phyloP scores from a whole-genome alignment of 2,888 invertebrate species.

The Bruchidius siliquastri region DNA sequence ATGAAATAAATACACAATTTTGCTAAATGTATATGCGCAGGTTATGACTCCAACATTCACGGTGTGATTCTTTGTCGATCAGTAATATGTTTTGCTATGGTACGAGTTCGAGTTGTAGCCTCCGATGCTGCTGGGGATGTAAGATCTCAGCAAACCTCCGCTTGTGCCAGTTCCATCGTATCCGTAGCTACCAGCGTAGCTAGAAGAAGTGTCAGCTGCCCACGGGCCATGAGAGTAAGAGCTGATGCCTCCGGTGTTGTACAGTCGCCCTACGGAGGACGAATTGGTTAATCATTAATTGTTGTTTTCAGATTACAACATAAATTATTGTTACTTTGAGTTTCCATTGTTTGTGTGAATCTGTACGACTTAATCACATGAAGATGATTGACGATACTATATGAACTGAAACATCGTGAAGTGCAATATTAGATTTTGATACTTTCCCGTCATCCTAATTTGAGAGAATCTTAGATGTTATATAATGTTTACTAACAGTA shows the following conservation, averaged over 20 bases:
- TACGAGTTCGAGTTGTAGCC: constrained; percentile 2
- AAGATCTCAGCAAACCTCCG: constrained; percentile 7
- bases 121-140: constrained; percentile 9
- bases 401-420: no score
- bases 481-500: no score
- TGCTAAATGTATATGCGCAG: background rate
- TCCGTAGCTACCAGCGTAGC: background rate
- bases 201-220: background rate
- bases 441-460: no score
- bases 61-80: background rate
- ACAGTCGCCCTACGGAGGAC: background rate
- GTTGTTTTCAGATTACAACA: no score
- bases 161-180: background rate
- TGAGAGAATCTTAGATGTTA: no score
- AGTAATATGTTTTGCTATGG: background rate
- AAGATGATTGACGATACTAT: no score
- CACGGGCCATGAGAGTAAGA: background rate
- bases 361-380: no score
- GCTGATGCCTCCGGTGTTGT: background rate
- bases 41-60: background rate
- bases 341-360: no score
- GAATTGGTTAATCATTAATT: no score
- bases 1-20: background rate
- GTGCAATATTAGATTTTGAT: no score
- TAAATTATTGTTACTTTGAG: no score